Percentiles rank a stretch among this genome's conserved stretches.
These are phyloP conservation scores for rabbit (Oryctolagus cuniculus) DNA, from an alignment of 2,113 vertebrate species.

Conservation along the genomic window mOryCun1.1 NC_091436.1:31139001-31139500, in stretches of 20 bases:
- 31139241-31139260: background rate
- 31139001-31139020: background rate
- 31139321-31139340: background rate
- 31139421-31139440: background rate
- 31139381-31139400: background rate
- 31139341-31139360: background rate
- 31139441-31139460: background rate
- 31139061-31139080: background rate
- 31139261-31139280: background rate
- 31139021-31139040: background rate
- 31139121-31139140: background rate
- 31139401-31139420: background rate
- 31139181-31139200: background rate
- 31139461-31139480: background rate
- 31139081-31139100: background rate
- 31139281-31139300: background rate
- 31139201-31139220: background rate
- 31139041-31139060: background rate
- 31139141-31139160: background rate
- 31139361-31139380: background rate
- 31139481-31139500: background rate
- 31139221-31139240: background rate
- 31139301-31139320: background rate
- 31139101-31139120: background rate
- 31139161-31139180: background rate